A percentile compares a stretch with the other conserved stretches of the same genome.
phyloP scores from a whole-genome alignment of 2,113 vertebrate species.

The Scomber colias region DNA sequence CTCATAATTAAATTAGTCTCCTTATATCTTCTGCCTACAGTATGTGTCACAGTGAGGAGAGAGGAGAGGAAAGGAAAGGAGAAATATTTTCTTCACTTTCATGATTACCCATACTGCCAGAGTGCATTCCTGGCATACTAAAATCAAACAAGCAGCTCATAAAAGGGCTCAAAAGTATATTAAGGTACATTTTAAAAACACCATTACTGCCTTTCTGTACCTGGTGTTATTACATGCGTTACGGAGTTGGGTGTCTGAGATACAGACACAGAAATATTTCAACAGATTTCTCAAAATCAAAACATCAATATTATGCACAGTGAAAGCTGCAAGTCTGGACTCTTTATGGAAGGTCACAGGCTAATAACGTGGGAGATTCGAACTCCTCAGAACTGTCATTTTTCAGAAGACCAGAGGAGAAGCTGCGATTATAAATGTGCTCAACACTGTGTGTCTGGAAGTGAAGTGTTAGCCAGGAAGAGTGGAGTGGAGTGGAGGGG shows the following conservation, averaged over 20 bases:
- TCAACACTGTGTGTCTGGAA: conserved; percentile 11
- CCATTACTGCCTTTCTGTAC: background rate
- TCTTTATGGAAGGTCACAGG: background rate
- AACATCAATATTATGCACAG: conserved; percentile 1
- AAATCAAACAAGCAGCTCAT: conserved; percentile 22
- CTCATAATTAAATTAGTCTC: background rate
- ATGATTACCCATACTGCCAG: conserved; percentile 14
- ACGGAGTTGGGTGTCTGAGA: background rate
- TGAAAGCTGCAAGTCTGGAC: background rate
- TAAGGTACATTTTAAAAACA: background rate
- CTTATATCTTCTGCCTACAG: background rate
- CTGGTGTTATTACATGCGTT: background rate
- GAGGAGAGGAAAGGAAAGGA: conserved; percentile 16
- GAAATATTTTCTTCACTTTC: background rate
- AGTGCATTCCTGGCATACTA: conserved; percentile 5
- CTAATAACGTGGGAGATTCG: conserved; percentile 10
- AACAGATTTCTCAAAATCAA: conserved; percentile 15
- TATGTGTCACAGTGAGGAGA: background rate
- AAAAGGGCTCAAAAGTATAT: conserved; percentile 20
- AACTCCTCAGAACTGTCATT: conserved; percentile 23
- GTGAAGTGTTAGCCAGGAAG: conserved; percentile 51
- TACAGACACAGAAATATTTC: conserved; percentile 6
- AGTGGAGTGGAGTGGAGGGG: conserved; percentile 58
- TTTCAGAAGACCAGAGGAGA: conserved; percentile 25
- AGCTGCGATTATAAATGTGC: conserved; percentile 51